These are phyloP conservation scores for Melanotaenia duboulayi DNA, from an alignment of 2,113 vertebrate genomes.

Conservation along the genomic window DNA sequence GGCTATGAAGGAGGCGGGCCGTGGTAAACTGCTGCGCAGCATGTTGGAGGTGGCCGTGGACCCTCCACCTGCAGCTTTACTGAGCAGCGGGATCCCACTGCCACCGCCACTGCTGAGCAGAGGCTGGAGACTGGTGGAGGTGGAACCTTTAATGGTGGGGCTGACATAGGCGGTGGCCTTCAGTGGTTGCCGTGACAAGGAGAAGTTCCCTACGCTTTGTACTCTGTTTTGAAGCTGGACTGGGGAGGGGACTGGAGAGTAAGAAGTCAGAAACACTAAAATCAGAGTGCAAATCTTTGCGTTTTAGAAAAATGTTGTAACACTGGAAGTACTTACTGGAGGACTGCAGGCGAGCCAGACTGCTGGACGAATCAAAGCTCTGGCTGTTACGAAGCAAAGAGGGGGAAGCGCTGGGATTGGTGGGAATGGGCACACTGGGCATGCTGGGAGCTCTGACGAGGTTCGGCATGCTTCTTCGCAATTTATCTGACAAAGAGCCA, in stretches of 20 bases:
- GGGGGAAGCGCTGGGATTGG: constrained; percentile 75
- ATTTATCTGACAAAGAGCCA: constrained; percentile 83
- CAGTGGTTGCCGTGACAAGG: constrained; percentile 84
- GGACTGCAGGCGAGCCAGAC: constrained; percentile 86
- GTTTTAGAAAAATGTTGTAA: neutral
- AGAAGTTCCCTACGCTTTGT: constrained; percentile 90
- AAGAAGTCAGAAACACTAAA: neutral
- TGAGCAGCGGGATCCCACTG: constrained; percentile 88
- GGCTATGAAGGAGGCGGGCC: constrained; percentile 75
- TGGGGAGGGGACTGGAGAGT: constrained; percentile 85
- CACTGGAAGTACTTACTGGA: constrained; percentile 83
- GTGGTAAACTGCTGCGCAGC: constrained; percentile 87
- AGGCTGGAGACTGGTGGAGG: constrained; percentile 79
- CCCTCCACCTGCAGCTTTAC: constrained; percentile 80
- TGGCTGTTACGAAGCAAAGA: constrained; percentile 90
- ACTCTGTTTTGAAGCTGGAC: constrained; percentile 89
- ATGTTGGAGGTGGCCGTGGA: constrained; percentile 73
- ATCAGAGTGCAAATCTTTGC: neutral
- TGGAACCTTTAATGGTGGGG: constrained; percentile 88
- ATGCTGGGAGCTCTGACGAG: constrained; percentile 80
- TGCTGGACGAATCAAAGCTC: constrained; percentile 92
- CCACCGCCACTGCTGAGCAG: constrained; percentile 73
- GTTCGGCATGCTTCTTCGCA: constrained; percentile 95
- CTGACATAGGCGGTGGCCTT: constrained; percentile 96
- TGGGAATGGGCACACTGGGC: constrained; percentile 77